Evolutionary conservation across 2,113 vertebrate species (phyloP).

Genomic region (Sylvietta virens): DNA sequence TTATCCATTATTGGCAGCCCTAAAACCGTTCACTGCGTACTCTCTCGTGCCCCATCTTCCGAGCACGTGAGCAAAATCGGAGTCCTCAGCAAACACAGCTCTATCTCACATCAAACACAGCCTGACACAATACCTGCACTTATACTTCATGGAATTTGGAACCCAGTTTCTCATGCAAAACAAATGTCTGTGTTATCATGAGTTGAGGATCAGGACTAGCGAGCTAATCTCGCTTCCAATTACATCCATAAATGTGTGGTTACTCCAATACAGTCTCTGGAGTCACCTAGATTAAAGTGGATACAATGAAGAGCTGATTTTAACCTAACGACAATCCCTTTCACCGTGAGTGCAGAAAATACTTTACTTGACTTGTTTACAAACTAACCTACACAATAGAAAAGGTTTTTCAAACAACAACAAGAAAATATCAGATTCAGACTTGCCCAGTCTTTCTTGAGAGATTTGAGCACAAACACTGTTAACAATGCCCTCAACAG

Average conservation of each 20-base stretch:
- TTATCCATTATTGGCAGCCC: conserved; percentile 60
- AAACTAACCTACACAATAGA: neutral
- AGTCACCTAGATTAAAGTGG: neutral
- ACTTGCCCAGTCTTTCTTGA: neutral
- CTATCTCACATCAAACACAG: neutral
- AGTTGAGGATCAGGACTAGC: neutral
- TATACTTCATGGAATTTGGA: neutral
- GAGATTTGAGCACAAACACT: neutral
- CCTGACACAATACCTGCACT: neutral
- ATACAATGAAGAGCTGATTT: neutral
- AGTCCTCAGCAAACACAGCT: neutral
- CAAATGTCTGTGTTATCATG: neutral
- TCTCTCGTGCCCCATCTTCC: neutral
- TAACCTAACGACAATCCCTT: neutral
- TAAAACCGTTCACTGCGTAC: neutral
- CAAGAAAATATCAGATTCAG: neutral
- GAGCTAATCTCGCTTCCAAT: neutral
- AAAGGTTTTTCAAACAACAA: neutral
- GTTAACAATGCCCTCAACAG: conserved; percentile 7
- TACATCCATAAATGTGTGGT: neutral
- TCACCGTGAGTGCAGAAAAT: neutral
- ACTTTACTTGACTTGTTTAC: neutral
- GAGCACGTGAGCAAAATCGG: neutral
- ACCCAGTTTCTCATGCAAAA: neutral
- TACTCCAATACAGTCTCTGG: neutral